phyloP scores from a whole-genome alignment of 1,140 invertebrate species.

The Bombus affinis region DNA sequence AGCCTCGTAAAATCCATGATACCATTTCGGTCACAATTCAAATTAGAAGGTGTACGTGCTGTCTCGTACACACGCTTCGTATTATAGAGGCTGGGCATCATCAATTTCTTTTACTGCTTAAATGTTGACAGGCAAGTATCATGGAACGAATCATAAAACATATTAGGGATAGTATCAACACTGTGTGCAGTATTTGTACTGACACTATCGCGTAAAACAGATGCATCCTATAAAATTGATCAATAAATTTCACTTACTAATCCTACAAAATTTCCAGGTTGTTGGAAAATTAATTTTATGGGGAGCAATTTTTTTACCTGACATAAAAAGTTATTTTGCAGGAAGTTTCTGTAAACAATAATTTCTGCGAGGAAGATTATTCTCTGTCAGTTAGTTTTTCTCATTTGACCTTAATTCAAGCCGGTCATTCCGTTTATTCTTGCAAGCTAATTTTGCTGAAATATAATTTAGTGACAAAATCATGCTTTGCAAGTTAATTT shows the following conservation, averaged over 20 bases:
- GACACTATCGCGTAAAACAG: neutral
- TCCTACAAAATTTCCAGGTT: neutral
- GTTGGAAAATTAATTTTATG: neutral
- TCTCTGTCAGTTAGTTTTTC: neutral
- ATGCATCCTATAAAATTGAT: neutral
- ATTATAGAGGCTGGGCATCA: neutral
- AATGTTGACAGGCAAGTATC: neutral
- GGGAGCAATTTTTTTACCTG: neutral
- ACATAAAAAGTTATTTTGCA: neutral
- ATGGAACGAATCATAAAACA: neutral
- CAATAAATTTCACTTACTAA: conserved; percentile 3
- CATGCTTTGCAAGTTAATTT: too few species aligned
- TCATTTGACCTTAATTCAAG: neutral
- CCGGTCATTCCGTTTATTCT: too few species aligned
- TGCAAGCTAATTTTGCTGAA: too few species aligned
- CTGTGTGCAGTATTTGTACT: neutral
- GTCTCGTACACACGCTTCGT: neutral
- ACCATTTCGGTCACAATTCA: conserved; percentile 43
- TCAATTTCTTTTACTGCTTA: neutral
- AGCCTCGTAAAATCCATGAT: conserved; percentile 51
- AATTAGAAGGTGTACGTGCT: conserved; percentile 14
- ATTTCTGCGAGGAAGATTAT: neutral
- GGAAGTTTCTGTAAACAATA: neutral
- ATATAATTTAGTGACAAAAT: too few species aligned
- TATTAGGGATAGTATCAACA: neutral